Evolutionary conservation across 64 coral and sea anemone genomes (phyloP).

Genomic region (Anthopleura sola): DNA sequence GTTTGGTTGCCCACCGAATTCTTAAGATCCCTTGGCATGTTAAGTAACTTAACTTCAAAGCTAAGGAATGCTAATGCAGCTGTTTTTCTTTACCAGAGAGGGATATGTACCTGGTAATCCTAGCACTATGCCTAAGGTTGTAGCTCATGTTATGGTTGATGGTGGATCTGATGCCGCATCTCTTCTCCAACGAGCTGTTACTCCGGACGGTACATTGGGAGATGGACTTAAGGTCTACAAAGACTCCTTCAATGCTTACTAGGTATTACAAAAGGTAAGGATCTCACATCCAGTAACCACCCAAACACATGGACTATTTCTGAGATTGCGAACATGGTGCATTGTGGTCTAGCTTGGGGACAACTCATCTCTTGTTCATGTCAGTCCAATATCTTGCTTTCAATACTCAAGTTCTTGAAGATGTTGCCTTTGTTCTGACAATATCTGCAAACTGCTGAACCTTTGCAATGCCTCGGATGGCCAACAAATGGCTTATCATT

Average conservation of each 20-base stretch:
- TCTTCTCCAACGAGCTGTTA: slow-evolving; percentile 67
- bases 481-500: no score
- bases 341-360: no score
- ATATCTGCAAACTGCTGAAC: no score
- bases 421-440: no score
- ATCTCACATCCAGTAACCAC: not conserved
- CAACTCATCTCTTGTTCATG: no score
- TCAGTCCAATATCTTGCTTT: no score
- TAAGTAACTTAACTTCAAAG: not conserved
- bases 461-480: no score
- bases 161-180: slow-evolving; percentile 84
- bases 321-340: no score
- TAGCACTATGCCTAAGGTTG: slow-evolving; percentile 62
- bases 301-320: no score
- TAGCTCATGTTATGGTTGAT: slow-evolving; percentile 98
- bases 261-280: slow-evolving; percentile 11
- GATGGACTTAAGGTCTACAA: slow-evolving; percentile 99
- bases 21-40: not conserved
- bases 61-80: not conserved
- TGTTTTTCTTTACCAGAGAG: slow-evolving; percentile 57
- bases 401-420: no score
- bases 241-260: slow-evolving; percentile 98
- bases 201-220: slow-evolving; percentile 83
- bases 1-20: not conserved
- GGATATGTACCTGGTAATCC: slow-evolving; percentile 88